Conservation (phyloP, 1,140 invertebrate species). For the Bombus polaris region DNA sequence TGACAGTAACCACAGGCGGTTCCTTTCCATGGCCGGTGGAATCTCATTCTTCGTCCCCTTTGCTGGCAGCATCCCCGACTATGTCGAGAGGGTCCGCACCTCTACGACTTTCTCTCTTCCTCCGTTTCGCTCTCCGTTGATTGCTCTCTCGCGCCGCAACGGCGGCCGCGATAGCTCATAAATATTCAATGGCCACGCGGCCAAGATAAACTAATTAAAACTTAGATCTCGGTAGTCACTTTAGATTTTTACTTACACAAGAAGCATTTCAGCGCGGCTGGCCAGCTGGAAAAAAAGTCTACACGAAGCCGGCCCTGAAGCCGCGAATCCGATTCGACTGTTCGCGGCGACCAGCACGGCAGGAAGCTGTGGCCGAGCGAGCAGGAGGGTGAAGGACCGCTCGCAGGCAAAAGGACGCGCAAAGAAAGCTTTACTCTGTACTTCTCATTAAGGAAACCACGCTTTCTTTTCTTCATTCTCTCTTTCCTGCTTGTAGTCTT, state of each 20-base stretch:
- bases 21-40: conserved; percentile 66
- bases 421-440: conserved; percentile 83
- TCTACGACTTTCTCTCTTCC: conserved; percentile 52
- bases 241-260: conserved; percentile 84
- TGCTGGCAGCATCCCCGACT: conserved; percentile 55
- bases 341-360: conserved; percentile 38
- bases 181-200: conserved; percentile 84
- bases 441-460: conserved; percentile 82
- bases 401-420: conserved; percentile 68
- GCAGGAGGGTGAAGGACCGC: conserved; percentile 25
- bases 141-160: conserved; percentile 59
- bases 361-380: not conserved
- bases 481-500: conserved; percentile 6
- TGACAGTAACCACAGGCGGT: conserved; percentile 67
- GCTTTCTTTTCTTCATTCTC: conserved; percentile 73
- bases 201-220: conserved; percentile 84
- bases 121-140: conserved; percentile 41
- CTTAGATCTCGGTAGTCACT: conserved; percentile 84
- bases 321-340: conserved; percentile 76
- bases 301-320: conserved; percentile 65
- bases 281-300: conserved; percentile 72
- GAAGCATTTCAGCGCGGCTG: conserved; percentile 82
- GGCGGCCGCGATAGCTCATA: conserved; percentile 78
- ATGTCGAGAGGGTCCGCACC: conserved; percentile 44
- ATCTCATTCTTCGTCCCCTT: conserved; percentile 70